These are phyloP conservation scores for Amiota mariae DNA, from an alignment of 2,888 invertebrate genomes.

Conservation along the genomic window DNA sequence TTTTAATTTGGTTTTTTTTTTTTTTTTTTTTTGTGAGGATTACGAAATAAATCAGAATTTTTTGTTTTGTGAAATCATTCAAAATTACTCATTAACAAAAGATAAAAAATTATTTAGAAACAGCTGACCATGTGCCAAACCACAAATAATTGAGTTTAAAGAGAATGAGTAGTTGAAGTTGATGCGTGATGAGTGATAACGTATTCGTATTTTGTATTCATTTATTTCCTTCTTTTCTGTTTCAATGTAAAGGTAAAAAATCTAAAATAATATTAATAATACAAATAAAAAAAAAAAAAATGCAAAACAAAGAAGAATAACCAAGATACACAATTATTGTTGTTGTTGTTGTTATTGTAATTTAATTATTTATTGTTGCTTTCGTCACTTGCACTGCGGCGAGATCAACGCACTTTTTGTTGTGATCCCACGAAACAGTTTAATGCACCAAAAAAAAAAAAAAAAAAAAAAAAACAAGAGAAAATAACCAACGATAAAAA, in stretches of 20 bases:
- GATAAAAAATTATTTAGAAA: no score
- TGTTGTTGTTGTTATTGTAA: slow-evolving; percentile 33
- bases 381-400: slow-evolving; percentile 23
- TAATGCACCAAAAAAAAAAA: slow-evolving; percentile 60
- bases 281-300: slow-evolving; percentile 35
- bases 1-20: not conserved
- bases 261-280: slow-evolving; percentile 22
- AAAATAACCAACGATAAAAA: slow-evolving; percentile 33
- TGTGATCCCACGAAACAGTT: slow-evolving; percentile 64
- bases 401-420: slow-evolving; percentile 64
- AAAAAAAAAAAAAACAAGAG: slow-evolving; percentile 5
- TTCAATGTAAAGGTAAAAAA: slow-evolving; percentile 22
- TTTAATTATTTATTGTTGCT: slow-evolving; percentile 1
- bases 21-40: slow-evolving; percentile 12
- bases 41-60: slow-evolving; percentile 10
- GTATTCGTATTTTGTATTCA: no score
- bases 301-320: slow-evolving; percentile 34
- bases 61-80: not conserved
- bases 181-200: no score
- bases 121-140: not conserved
- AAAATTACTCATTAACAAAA: slow-evolving; percentile 14
- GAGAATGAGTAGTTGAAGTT: no score
- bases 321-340: slow-evolving; percentile 37
- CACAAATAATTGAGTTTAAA: slow-evolving; percentile 16
- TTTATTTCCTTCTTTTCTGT: no score